Percentiles rank a stretch among this genome's conserved stretches.
Evolutionary conservation across 1,140 invertebrate genomes (phyloP).

Genomic region (Caenorhabditis tropicalis): DNA sequence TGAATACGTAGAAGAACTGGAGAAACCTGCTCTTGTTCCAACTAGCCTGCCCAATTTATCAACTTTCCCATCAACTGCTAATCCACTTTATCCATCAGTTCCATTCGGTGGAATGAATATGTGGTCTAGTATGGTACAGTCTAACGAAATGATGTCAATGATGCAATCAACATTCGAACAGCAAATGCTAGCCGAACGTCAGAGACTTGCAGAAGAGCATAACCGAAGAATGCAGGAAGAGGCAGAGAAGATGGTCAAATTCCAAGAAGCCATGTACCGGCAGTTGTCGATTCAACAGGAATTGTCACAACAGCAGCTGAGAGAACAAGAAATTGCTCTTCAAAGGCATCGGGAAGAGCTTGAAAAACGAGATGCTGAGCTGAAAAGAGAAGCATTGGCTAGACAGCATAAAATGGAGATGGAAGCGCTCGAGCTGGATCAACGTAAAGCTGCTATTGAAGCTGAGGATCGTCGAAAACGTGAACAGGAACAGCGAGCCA

Average conservation of each 20-base stretch:
- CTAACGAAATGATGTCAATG: neutral
- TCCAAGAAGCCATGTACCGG: constrained; percentile 21
- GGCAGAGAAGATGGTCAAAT: constrained; percentile 2
- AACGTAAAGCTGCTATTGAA: neutral
- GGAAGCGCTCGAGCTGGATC: neutral
- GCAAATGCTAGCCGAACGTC: neutral
- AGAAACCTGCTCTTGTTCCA: neutral
- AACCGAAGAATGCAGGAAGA: neutral
- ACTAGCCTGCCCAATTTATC: neutral
- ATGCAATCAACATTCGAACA: constrained; percentile 23
- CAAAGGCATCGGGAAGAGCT: neutral
- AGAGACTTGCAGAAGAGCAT: neutral
- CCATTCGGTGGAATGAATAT: constrained; percentile 25
- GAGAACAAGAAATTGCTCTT: neutral
- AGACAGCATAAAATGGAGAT: neutral
- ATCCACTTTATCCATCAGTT: neutral
- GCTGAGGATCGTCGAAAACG: neutral
- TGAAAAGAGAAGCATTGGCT: neutral
- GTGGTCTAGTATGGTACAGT: neutral
- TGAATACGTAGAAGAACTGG: neutral
- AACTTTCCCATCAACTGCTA: neutral
- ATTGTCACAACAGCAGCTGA: neutral
- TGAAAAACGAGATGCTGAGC: neutral
- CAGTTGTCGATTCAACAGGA: constrained; percentile 15
- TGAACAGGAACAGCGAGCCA: neutral